Conservation (phyloP, 2,888 invertebrate species). For the Synanthedon vespiformis region DNA sequence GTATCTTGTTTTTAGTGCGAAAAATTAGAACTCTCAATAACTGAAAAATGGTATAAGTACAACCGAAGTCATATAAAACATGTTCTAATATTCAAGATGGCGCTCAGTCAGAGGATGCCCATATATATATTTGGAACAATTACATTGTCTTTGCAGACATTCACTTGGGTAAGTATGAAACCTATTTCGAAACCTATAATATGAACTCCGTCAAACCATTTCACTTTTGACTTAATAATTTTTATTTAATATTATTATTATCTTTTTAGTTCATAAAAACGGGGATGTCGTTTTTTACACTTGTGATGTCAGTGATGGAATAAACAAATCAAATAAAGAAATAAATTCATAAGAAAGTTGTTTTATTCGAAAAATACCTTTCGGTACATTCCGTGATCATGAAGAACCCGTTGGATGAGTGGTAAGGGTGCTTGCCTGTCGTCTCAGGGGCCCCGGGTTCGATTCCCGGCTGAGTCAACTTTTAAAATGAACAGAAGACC, state of each 20-base stretch:
- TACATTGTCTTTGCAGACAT: constrained; percentile 48
- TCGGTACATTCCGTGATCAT: no score
- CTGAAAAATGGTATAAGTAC: constrained; percentile 54
- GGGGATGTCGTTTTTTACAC: constrained; percentile 57
- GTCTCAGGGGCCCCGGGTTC: no score
- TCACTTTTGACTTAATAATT: no score
- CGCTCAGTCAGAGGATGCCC: constrained; percentile 48
- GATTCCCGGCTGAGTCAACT: no score
- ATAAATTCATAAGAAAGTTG: no score
- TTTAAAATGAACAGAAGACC: no score
- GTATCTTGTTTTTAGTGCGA: constrained; percentile 33
- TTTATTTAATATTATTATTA: no score
- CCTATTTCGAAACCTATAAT: no score
- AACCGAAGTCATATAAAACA: constrained; percentile 32
- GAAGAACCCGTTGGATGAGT: no score
- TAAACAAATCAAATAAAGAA: neutral
- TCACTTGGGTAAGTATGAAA: constrained; percentile 45
- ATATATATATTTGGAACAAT: constrained; percentile 55
- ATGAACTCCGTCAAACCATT: no score
- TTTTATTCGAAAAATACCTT: no score
- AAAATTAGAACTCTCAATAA: constrained; percentile 31
- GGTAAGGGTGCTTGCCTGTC: no score
- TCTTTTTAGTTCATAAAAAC: constrained; percentile 53
- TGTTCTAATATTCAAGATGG: constrained; percentile 44
- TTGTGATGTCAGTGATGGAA: constrained; percentile 54